These are phyloP conservation scores for Mirza zaza DNA, from an alignment of 2,113 vertebrate genomes.

Conservation along the genomic window DNA sequence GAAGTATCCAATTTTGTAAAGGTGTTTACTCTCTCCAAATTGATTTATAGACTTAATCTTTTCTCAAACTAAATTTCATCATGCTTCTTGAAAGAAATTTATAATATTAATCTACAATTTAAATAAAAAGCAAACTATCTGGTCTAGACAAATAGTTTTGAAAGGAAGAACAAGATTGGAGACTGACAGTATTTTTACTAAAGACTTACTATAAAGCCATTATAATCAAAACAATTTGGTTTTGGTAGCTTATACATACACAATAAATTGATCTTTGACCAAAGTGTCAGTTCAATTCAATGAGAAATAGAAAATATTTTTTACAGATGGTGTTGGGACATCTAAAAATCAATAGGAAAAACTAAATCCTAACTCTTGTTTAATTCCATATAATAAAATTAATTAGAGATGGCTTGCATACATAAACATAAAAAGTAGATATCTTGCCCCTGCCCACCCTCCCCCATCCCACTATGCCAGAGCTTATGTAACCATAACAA, in stretches of 20 bases:
- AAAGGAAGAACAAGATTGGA: background rate
- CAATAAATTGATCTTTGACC: background rate
- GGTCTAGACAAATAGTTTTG: background rate
- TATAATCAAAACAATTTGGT: background rate
- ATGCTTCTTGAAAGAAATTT: background rate
- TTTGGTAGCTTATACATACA: background rate
- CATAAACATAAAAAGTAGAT: background rate
- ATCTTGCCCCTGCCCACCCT: too few species aligned
- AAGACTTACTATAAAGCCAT: background rate
- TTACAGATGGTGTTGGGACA: background rate
- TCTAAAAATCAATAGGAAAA: background rate
- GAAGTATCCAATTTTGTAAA: background rate
- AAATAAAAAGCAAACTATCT: background rate
- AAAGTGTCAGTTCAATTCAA: background rate
- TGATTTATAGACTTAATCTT: background rate
- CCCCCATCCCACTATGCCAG: too few species aligned
- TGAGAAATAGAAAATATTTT: background rate
- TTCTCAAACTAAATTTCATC: background rate
- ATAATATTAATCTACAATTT: background rate
- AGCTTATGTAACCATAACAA: too few species aligned
- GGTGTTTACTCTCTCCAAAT: background rate
- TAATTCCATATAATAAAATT: background rate
- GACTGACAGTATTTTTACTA: background rate
- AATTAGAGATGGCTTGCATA: background rate
- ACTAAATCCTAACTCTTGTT: background rate